Evolutionary conservation across 2,113 vertebrate genomes (phyloP).

Genomic region (Caracal caracal): DNA sequence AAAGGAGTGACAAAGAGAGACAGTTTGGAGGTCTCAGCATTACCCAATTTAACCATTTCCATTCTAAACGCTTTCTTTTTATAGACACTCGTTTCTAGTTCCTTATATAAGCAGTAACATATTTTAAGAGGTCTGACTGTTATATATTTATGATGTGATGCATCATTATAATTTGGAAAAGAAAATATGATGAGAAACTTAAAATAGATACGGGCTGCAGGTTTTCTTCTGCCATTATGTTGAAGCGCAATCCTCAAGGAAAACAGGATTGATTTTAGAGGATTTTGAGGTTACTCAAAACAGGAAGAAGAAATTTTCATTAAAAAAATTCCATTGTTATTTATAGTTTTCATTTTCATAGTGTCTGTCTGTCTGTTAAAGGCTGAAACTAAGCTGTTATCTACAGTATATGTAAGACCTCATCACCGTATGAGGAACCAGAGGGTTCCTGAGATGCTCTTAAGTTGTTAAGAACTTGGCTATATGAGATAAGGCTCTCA

Average conservation of each 20-base stretch:
- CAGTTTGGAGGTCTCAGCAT: not conserved
- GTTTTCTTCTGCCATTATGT: not conserved
- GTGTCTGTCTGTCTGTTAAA: not conserved
- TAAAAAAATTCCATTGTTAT: not conserved
- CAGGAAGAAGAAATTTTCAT: not conserved
- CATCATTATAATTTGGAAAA: not conserved
- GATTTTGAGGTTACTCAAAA: not conserved
- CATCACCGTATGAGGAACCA: not conserved
- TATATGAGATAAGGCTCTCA: not conserved
- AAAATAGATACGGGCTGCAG: not conserved
- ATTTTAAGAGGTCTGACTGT: not conserved
- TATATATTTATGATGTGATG: not conserved
- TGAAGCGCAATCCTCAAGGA: not conserved
- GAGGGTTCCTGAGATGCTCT: not conserved
- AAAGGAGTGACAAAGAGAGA: not conserved
- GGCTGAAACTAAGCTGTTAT: not conserved
- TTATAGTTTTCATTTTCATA: constrained; percentile 26
- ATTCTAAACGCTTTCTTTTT: not conserved
- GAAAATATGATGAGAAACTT: not conserved
- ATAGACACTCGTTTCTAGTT: not conserved
- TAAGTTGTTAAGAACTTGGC: not conserved
- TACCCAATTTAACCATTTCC: constrained; percentile 5
- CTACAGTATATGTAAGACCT: not conserved
- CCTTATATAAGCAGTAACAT: not conserved
- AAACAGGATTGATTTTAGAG: not conserved